phyloP scores from a whole-genome alignment of 2,113 vertebrate species.

The Callorhinus ursinus region DNA sequence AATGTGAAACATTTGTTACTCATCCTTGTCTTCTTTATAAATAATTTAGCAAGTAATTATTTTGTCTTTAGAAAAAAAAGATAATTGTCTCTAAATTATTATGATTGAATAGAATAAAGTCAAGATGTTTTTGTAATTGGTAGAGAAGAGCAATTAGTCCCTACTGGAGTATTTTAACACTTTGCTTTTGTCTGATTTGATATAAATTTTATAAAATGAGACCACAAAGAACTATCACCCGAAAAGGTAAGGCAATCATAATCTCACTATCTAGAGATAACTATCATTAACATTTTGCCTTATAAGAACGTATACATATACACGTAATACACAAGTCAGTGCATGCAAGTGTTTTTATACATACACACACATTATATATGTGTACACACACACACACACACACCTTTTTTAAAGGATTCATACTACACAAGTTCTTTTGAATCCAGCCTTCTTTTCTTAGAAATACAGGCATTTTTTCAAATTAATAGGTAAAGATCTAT shows the following conservation, averaged over 20 bases:
- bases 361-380: background rate
- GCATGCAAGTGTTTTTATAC: background rate
- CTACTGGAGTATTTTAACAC: background rate
- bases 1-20: conserved; percentile 37
- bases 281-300: background rate
- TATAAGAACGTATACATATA: background rate
- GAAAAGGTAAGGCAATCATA: background rate
- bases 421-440: background rate
- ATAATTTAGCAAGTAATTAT: conserved; percentile 56
- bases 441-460: background rate
- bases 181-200: conserved; percentile 15
- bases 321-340: background rate
- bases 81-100: conserved; percentile 53
- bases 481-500: background rate
- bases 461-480: background rate
- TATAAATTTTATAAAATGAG: conserved; percentile 30
- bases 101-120: conserved; percentile 53
- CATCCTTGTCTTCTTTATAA: conserved; percentile 40
- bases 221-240: background rate
- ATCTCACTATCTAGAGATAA: background rate
- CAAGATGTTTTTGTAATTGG: conserved; percentile 46
- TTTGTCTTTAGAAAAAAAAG: conserved; percentile 51
- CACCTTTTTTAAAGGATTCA: background rate
- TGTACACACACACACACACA: background rate
- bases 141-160: background rate